Conservation (phyloP, 2,113 vertebrate genomes). For the Chiloscyllium plagiosum region DNA sequence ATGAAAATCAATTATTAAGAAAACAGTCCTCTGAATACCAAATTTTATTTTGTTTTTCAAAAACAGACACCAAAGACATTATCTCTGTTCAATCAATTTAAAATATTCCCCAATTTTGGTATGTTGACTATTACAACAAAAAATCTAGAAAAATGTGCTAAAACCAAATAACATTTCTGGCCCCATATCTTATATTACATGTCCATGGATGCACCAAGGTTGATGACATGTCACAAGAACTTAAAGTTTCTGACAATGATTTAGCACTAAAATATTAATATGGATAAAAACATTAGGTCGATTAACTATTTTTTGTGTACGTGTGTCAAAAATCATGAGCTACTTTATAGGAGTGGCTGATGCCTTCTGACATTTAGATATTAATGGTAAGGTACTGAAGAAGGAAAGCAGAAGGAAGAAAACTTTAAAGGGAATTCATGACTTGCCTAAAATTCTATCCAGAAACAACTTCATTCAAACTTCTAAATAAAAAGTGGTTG, state of each 20-base stretch:
- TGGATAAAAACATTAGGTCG: conserved; percentile 27
- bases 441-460: not conserved
- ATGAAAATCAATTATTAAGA: not conserved
- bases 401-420: not conserved
- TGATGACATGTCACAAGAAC: conserved; percentile 7
- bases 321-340: not conserved
- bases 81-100: not conserved
- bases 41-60: not conserved
- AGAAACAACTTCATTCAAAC: not conserved
- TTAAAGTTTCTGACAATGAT: not conserved
- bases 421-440: not conserved
- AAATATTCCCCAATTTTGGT: not conserved
- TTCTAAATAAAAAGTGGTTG: not conserved
- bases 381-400: not conserved
- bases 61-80: too few relatives aligned
- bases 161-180: not conserved
- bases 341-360: not conserved
- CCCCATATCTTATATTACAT: not conserved
- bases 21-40: not conserved
- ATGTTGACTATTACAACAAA: not conserved
- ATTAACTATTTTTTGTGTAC: conserved; percentile 11
- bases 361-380: not conserved
- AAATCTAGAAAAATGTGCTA: not conserved
- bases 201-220: not conserved
- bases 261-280: conserved; percentile 31